Percentiles rank a stretch among this genome's conserved stretches.
phyloP scores from a whole-genome alignment of 2,888 invertebrate species.

The Pristionchus fissidentatus region DNA sequence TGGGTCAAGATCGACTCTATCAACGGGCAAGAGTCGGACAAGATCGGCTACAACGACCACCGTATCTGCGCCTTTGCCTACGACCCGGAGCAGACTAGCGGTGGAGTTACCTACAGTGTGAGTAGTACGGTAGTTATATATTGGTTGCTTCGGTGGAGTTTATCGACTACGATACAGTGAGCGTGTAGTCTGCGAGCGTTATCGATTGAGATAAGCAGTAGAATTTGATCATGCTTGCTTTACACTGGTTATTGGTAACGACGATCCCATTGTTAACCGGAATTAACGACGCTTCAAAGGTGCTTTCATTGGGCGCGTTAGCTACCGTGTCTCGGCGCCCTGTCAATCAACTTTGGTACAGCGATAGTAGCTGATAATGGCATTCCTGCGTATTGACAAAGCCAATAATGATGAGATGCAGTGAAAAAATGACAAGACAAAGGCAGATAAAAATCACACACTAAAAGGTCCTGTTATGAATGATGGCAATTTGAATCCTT shows the following conservation, averaged over 20 bases:
- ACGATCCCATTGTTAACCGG: too few relatives aligned
- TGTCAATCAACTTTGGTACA: background rate
- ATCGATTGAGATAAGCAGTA: too few relatives aligned
- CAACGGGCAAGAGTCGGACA: background rate
- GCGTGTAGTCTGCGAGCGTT: too few relatives aligned
- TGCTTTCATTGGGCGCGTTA: background rate
- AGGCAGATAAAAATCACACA: too few relatives aligned
- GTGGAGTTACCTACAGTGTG: background rate
- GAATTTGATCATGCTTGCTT: too few relatives aligned
- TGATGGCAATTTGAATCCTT: too few relatives aligned
- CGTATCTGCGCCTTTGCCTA: slow-evolving; percentile 4
- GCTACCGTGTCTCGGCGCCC: slow-evolving; percentile 29
- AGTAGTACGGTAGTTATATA: too few relatives aligned
- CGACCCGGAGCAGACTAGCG: background rate
- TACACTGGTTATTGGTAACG: too few relatives aligned
- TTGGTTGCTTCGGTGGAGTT: too few relatives aligned
- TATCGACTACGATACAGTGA: too few relatives aligned
- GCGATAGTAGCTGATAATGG: slow-evolving; percentile 3
- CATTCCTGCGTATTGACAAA: background rate
- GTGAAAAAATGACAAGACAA: background rate
- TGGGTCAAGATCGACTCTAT: background rate
- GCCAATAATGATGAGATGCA: background rate
- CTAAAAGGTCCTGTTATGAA: too few relatives aligned
- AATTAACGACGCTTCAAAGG: too few relatives aligned
- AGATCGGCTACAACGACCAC: slow-evolving; percentile 34